phyloP scores from a whole-genome alignment of 92 coral and sea anemone genomes.

The Porites rus region DNA sequence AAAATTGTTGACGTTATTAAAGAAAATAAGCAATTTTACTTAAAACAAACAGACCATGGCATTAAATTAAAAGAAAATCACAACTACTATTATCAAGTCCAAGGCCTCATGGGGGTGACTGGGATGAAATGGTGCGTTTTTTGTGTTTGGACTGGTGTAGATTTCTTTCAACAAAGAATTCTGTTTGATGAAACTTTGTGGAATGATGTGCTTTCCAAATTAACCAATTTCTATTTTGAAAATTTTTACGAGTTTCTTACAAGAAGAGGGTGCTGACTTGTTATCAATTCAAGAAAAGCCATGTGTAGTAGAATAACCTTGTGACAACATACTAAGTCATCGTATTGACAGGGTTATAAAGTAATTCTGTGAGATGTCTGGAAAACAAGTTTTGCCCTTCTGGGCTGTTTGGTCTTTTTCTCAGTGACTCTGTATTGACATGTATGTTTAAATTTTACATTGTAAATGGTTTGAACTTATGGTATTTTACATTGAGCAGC shows the following conservation, averaged over 20 bases:
- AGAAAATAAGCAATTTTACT: slow-evolving; percentile 45
- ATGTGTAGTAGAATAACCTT: too few species aligned
- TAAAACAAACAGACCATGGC: slow-evolving; percentile 20
- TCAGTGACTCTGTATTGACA: too few species aligned
- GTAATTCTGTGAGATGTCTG: too few species aligned
- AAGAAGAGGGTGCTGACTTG: background rate
- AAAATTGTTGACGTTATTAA: slow-evolving; percentile 10
- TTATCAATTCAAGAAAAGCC: too few species aligned
- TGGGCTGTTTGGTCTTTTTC: too few species aligned
- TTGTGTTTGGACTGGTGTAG: slow-evolving; percentile 43
- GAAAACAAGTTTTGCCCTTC: too few species aligned
- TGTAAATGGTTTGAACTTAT: too few species aligned
- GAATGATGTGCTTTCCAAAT: slow-evolving; percentile 24
- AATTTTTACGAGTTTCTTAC: slow-evolving; percentile 10
- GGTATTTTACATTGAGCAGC: too few species aligned
- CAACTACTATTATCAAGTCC: slow-evolving; percentile 25
- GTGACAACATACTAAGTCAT: too few species aligned
- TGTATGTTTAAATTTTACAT: too few species aligned
- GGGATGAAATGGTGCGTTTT: slow-evolving; percentile 36
- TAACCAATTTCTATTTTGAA: slow-evolving; percentile 18
- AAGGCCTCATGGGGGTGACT: slow-evolving; percentile 33
- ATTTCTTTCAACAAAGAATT: slow-evolving; percentile 15
- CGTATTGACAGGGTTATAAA: too few species aligned
- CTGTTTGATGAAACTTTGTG: slow-evolving; percentile 23
- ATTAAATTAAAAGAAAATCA: slow-evolving; percentile 33